Percentiles rank a stretch among this genome's conserved stretches.
phyloP scores from a whole-genome alignment of 1,140 invertebrate genomes.

The Drosophila lini region DNA sequence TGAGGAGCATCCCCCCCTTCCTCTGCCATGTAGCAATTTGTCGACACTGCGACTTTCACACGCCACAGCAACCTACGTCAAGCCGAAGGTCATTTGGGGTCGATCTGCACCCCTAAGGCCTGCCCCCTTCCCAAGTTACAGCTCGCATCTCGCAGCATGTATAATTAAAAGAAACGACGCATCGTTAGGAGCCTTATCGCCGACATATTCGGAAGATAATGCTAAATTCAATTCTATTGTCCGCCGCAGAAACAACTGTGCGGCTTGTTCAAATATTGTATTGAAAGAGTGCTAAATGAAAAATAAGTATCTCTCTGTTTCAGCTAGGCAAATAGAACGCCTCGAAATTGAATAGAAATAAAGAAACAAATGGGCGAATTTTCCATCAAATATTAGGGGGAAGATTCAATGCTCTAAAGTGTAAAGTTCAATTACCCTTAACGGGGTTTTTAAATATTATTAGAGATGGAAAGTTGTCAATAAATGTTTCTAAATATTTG shows the following conservation, averaged over 20 bases:
- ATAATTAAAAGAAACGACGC: slow-evolving; percentile 70
- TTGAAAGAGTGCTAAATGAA: slow-evolving; percentile 80
- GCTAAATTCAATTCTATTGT: slow-evolving; percentile 82
- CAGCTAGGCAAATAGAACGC: slow-evolving; percentile 72
- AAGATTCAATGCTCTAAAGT: slow-evolving; percentile 30
- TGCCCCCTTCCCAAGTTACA: background rate
- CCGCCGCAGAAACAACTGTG: slow-evolving; percentile 67
- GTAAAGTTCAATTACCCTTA: slow-evolving; percentile 7
- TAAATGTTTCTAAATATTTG: background rate
- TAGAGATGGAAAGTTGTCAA: too few relatives aligned
- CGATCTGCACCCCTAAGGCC: slow-evolving; percentile 9
- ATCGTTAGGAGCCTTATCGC: slow-evolving; percentile 64
- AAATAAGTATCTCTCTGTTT: slow-evolving; percentile 70
- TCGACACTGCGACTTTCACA: slow-evolving; percentile 73
- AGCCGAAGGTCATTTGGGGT: slow-evolving; percentile 75
- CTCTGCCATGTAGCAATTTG: slow-evolving; percentile 63
- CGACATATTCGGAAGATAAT: slow-evolving; percentile 53
- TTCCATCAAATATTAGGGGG: slow-evolving; percentile 14
- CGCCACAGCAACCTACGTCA: slow-evolving; percentile 31
- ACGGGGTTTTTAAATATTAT: background rate
- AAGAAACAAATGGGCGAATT: slow-evolving; percentile 22
- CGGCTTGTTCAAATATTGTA: slow-evolving; percentile 80
- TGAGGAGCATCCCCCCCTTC: slow-evolving; percentile 21
- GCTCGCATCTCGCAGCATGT: slow-evolving; percentile 18
- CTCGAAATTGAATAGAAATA: slow-evolving; percentile 69